A percentile compares a stretch with the other conserved stretches of the same genome.
phyloP scores from a whole-genome alignment of 2,113 vertebrate genomes.

The Apodemus sylvaticus region DNA sequence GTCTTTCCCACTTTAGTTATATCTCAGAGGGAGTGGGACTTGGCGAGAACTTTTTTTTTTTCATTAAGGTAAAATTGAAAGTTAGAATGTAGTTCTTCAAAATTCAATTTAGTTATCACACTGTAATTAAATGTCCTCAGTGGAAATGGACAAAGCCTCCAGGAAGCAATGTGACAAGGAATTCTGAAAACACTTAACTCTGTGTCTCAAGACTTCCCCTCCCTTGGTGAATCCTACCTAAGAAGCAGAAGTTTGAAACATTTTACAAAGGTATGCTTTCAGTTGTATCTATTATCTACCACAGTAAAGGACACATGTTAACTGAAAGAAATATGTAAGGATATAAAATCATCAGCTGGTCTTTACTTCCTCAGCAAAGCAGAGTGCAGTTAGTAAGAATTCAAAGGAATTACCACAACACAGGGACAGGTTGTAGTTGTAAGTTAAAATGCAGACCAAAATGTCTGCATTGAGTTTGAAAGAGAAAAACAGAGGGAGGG shows the following conservation, averaged over 20 bases:
- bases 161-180: background rate
- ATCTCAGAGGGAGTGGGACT: background rate
- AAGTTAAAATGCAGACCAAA: background rate
- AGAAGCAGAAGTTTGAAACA: background rate
- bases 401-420: background rate
- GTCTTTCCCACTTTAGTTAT: background rate
- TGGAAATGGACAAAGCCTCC: background rate
- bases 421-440: background rate
- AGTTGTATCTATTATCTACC: background rate
- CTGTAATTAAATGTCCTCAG: background rate
- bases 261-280: background rate
- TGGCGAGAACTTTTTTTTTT: background rate
- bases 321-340: background rate
- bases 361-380: background rate
- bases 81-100: background rate
- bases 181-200: background rate
- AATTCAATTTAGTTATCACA: slow-evolving; percentile 26
- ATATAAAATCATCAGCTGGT: slow-evolving; percentile 9
- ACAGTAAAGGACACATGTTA: background rate
- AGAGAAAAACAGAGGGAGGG: background rate
- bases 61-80: background rate
- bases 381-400: background rate
- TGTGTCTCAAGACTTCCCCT: background rate
- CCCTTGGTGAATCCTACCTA: background rate
- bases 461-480: background rate